These are phyloP conservation scores for Volucella inanis DNA, from an alignment of 2,888 invertebrate species.

Conservation along the genomic window DNA sequence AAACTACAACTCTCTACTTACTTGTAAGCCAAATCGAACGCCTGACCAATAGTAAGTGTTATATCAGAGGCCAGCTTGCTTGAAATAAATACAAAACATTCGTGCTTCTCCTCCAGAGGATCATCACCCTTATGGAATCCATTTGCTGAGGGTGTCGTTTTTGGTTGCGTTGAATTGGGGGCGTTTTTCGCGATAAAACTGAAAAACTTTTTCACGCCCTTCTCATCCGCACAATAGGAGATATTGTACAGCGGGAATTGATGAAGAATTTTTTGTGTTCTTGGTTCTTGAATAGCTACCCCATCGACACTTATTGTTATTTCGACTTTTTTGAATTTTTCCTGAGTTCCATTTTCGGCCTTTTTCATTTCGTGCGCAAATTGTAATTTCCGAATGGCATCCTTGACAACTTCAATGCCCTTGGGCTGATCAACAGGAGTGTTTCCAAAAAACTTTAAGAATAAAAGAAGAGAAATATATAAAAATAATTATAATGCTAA, in stretches of 20 bases:
- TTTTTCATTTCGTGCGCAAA: conserved; percentile 96
- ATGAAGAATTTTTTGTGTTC: conserved; percentile 92
- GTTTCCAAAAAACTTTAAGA: conserved; percentile 93
- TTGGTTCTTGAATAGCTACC: conserved; percentile 93
- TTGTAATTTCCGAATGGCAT: conserved; percentile 97
- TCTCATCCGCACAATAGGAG: conserved; percentile 99
- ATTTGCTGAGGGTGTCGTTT: conserved; percentile 60
- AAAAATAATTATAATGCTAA: background rate
- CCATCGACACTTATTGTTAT: conserved; percentile 99
- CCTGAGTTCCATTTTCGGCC: conserved; percentile 90
- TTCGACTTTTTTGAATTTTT: conserved; percentile 95
- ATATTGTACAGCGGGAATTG: conserved; percentile 98
- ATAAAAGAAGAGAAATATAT: conserved; percentile 27
- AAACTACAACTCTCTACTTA: conserved; percentile 77
- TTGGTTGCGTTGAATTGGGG: conserved; percentile 61
- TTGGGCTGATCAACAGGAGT: conserved; percentile 98
- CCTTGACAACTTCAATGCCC: conserved; percentile 98
- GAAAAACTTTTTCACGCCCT: conserved; percentile 98
- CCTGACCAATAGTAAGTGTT: conserved; percentile 98
- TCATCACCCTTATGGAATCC: conserved; percentile 74
- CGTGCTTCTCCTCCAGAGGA: conserved; percentile 90
- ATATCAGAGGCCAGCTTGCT: conserved; percentile 99
- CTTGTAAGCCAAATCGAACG: conserved; percentile 98
- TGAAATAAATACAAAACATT: conserved; percentile 98
- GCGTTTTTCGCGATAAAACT: conserved; percentile 83